Evolutionary conservation across 2,888 invertebrate species (phyloP).

Genomic region (Cacoxenus indagator): DNA sequence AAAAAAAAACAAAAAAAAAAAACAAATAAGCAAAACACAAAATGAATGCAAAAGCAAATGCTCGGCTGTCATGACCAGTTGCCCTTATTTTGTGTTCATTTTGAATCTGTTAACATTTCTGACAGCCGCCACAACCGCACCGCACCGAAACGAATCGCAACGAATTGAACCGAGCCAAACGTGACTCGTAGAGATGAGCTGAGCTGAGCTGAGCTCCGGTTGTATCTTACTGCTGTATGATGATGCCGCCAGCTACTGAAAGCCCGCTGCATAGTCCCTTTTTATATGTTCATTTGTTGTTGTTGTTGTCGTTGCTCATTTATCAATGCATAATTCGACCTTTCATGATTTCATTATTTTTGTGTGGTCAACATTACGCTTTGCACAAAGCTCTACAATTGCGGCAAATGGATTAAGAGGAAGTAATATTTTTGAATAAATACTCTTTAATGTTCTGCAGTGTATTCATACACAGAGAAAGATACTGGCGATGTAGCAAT

Average conservation of each 20-base stretch:
- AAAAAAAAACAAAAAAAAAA: constrained; percentile 3
- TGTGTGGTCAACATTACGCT: too few species aligned
- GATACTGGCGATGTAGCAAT: too few species aligned
- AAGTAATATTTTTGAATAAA: too few species aligned
- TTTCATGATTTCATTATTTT: too few species aligned
- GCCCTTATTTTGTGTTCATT: constrained; percentile 40
- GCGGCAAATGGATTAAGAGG: too few species aligned
- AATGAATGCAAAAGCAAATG: constrained; percentile 9
- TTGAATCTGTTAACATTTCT: constrained; percentile 33
- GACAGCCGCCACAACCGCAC: constrained; percentile 23
- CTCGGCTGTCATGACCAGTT: constrained; percentile 49
- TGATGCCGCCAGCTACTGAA: background rate
- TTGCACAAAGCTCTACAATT: too few species aligned
- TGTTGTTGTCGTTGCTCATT: background rate
- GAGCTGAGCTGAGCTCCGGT: background rate
- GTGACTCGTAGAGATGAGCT: too few species aligned
- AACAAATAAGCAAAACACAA: constrained; percentile 12
- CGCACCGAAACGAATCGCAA: too few species aligned
- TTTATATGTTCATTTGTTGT: background rate
- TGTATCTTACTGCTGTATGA: background rate
- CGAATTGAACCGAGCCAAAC: too few species aligned
- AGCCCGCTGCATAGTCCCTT: background rate
- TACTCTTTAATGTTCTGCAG: too few species aligned
- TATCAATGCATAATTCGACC: too few species aligned
- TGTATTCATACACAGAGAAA: too few species aligned